A percentile compares a stretch with the other conserved stretches of the same genome.
phyloP scores from a whole-genome alignment of 2,888 invertebrate species.

The Lagria hirta region DNA sequence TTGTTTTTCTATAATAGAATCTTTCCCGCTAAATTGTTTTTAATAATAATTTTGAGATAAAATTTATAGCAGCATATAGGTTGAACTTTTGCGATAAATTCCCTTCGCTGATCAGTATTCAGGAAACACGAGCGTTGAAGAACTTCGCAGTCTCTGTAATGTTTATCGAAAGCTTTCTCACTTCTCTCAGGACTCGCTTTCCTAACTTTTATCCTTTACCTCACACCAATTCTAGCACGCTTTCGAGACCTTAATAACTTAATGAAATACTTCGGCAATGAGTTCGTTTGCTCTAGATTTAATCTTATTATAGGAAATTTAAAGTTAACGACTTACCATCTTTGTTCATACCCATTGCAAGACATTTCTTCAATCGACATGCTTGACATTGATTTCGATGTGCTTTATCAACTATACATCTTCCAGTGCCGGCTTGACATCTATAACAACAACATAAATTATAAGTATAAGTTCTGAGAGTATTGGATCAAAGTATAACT shows the following conservation, averaged over 20 bases:
- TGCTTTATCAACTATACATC: slow-evolving; percentile 97
- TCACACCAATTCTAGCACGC: slow-evolving; percentile 27
- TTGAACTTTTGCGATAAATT: slow-evolving; percentile 30
- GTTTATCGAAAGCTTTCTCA: slow-evolving; percentile 49
- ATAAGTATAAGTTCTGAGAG: too few relatives aligned
- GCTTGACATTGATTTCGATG: slow-evolving; percentile 99
- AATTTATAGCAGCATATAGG: neutral
- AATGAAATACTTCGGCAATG: slow-evolving; percentile 38
- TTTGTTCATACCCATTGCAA: slow-evolving; percentile 99
- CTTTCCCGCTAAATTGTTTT: slow-evolving; percentile 3
- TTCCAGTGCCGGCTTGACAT: slow-evolving; percentile 98
- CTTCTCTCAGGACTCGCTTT: slow-evolving; percentile 47
- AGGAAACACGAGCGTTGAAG: slow-evolving; percentile 42
- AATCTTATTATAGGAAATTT: slow-evolving; percentile 6
- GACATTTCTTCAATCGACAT: slow-evolving; percentile 96
- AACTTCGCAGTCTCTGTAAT: slow-evolving; percentile 47
- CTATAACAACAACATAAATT: too few relatives aligned
- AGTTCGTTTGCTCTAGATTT: slow-evolving; percentile 23
- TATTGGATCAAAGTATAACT: too few relatives aligned
- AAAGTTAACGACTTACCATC: slow-evolving; percentile 76
- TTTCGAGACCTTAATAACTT: slow-evolving; percentile 35
- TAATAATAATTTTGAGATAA: neutral
- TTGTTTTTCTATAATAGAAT: too few relatives aligned
- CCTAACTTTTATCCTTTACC: slow-evolving; percentile 45
- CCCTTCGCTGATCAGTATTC: slow-evolving; percentile 46